Evolutionary conservation across 30 jellyfish, hydroid and myxozoan genomes (phyloP), one percentile per base, ranked within the genome.

Genomic region (Sanderia malayensis): DNA sequence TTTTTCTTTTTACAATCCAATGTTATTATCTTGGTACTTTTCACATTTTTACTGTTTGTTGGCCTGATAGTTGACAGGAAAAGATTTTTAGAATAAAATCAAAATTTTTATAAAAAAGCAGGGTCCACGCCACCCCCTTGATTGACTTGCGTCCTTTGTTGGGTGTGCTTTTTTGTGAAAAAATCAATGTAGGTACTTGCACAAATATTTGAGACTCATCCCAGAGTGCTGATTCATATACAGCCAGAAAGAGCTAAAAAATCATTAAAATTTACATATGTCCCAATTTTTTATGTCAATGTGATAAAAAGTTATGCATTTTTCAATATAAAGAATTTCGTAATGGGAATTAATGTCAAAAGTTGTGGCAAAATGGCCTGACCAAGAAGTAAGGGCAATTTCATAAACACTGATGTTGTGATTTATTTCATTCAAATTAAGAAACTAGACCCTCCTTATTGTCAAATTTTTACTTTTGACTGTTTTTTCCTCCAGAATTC

Each of bases 191-290:
- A 41, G 55, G 55, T 41, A 41, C 55, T 41, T 41, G 55, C 55
- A 41, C 8, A 41, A 58, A 4, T 1, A 1, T 18, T 10, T 58
- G 31, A 58, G 32, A 58, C 32, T 58, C 32, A 24, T 24, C 4
- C 33, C 70, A 58, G 32, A 58, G 70, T 58, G 70, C 70, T 58
- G 70, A 58, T 58, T 58, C 45, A 58, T 58, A 58, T 31, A 58
- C 32, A 58, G 70, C 32, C 32, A 17, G 9, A 58, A 58, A 58
- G 70, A 58, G 70, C 70, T 58, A 10, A 58, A 58, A 58, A 58
- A 58, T 58, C 70, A 58, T 58, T 58, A 26, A 58, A 58, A 58
- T 58, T 58, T 26, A 58, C 70, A 58, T 18, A 19, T 18, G 32
- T 58, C 70, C 70, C 70, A 58, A 58, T 8, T 10, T 58, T 58